Evolutionary conservation across 2,797 vertebrate genomes (phyloP), one percentile per base, ranked within the genome.

Genomic region (Delichon dasypus): DNA sequence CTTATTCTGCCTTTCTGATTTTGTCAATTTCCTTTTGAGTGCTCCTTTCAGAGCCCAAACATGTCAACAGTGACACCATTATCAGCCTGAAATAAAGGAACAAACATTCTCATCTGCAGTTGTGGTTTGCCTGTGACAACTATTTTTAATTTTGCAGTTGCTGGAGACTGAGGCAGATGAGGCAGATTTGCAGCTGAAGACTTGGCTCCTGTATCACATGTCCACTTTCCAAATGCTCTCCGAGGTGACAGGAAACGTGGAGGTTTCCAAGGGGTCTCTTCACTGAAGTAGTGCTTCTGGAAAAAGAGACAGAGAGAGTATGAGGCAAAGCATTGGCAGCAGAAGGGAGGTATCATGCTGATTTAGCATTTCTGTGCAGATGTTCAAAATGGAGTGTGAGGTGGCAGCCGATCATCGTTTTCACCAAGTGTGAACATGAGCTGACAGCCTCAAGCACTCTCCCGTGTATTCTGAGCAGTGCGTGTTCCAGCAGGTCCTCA

Each of bases 71-170:
- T 94, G 90, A 66, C 36, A 86, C 50, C 54, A 74, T 93, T 62
- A 80, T 86, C 42, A 82, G 84, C 93, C 60, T 92, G 45, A 76
- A 88, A 89, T 89, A 95, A 96, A 90, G 74, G 80, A 90, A 25
- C 29, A 88, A 92, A 45, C 22, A 6, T 54, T 88, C 57, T 93
- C 42, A 62, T 92, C 85, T 95, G 92, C 62, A 82, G 64, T 73
- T 2, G 1, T 75, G 45, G 62, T 91, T 93, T 91, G 77, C 95
- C 66, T 74, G 2, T 75, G 76, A 64, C 71, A 86, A 77, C 19
- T 93, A 62, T 82, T 96, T 90, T 97, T 77, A 91, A 73, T 95
- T 93, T 77, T 94, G 93, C 72, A 95, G 64, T 75, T 96, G 90
- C 74, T 71, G 67, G 81, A 77, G 64, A 4, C 54, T 47, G n/a